phyloP scores from a whole-genome alignment of 2,888 invertebrate species.

The Eulithis prunata region DNA sequence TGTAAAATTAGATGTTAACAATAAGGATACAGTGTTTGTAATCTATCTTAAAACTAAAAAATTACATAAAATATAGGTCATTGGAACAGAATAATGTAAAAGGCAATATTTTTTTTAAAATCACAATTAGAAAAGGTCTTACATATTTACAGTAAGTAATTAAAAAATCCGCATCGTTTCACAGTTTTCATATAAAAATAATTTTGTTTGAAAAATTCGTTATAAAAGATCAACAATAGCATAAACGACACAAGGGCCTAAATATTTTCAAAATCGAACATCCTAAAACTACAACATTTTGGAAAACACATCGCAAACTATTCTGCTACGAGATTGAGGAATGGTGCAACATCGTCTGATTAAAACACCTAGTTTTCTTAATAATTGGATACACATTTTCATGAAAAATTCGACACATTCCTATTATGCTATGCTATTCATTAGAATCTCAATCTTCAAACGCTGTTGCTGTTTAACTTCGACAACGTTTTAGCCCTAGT shows the following conservation, averaged over 20 bases:
- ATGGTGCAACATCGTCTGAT: conserved; percentile 21
- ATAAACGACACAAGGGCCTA: conserved; percentile 30
- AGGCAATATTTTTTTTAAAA: conserved; percentile 53
- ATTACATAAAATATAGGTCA: conserved; percentile 37
- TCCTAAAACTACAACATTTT: conserved; percentile 18
- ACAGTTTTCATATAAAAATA: conserved; percentile 35
- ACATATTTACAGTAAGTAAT: conserved; percentile 66
- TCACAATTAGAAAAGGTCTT: conserved; percentile 65
- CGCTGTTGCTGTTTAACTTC: conserved; percentile 4
- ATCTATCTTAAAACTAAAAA: conserved; percentile 33
- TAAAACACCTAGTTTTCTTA: conserved; percentile 15
- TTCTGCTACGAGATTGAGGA: conserved; percentile 18
- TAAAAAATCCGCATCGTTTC: conserved; percentile 28
- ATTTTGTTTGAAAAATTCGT: conserved; percentile 34
- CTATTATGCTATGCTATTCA: conserved; percentile 12
- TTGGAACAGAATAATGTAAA: conserved; percentile 36
- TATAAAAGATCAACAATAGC: conserved; percentile 35
- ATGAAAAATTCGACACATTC: conserved; percentile 15
- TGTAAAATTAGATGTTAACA: conserved; percentile 34
- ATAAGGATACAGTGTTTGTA: conserved; percentile 30
- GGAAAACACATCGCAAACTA: conserved; percentile 26
- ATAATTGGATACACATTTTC: conserved; percentile 1
- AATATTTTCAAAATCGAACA: conserved; percentile 27
- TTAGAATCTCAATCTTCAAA: conserved; percentile 9
- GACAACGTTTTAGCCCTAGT: conserved; percentile 3